These are phyloP conservation scores for Mellilla xanthometata DNA, from an alignment of 2,888 invertebrate genomes.

Conservation along the genomic window DNA sequence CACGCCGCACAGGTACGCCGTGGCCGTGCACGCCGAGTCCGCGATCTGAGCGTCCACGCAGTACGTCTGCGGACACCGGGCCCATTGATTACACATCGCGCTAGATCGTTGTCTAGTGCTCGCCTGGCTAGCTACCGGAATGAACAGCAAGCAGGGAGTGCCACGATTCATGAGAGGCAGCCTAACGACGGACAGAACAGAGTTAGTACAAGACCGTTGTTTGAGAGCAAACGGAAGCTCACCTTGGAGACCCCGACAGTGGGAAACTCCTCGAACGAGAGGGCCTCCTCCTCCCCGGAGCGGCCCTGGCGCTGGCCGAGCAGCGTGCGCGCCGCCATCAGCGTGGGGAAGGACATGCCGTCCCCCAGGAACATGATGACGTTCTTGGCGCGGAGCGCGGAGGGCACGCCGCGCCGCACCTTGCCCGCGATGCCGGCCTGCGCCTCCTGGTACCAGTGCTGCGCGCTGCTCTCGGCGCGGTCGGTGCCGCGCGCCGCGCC, in stretches of 20 bases:
- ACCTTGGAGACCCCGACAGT: constrained; percentile 85
- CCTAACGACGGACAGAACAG: too few species aligned
- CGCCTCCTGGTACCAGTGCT: constrained; percentile 71
- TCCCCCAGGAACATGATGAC: constrained; percentile 89
- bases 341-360: constrained; percentile 88
- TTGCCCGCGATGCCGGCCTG: constrained; percentile 53
- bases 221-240: too few species aligned
- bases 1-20: constrained; percentile 86
- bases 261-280: constrained; percentile 85
- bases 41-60: constrained; percentile 85
- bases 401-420: constrained; percentile 36
- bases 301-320: constrained; percentile 81
- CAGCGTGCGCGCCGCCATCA: constrained; percentile 85
- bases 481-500: background rate
- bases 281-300: constrained; percentile 81
- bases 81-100: too few species aligned
- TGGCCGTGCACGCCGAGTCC: constrained; percentile 88
- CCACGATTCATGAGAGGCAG: too few species aligned
- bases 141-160: too few species aligned
- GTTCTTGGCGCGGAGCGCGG: constrained; percentile 58
- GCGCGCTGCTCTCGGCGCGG: constrained; percentile 30
- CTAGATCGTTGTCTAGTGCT: too few species aligned
- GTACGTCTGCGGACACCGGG: constrained; percentile 62
- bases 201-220: too few species aligned
- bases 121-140: too few species aligned